Conservation (phyloP, 2,888 invertebrate species). For the Patella pellucida region DNA sequence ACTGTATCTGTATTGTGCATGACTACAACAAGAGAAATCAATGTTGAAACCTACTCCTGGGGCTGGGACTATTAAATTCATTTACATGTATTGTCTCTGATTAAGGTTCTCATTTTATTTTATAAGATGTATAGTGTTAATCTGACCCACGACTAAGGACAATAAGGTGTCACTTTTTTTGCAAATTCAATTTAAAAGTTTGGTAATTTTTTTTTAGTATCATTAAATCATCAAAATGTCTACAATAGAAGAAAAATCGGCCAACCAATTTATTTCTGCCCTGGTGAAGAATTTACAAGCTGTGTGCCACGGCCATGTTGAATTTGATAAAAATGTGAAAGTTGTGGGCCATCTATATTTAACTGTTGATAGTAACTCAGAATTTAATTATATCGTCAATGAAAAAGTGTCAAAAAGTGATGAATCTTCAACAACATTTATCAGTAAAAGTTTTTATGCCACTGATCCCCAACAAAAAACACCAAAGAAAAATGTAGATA, state of each 20-base stretch:
- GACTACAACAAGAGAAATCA: too few species aligned
- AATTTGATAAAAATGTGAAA: slow-evolving; percentile 11
- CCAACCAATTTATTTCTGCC: background rate
- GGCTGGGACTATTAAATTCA: too few species aligned
- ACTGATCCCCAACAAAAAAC: slow-evolving; percentile 11
- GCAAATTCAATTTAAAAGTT: too few species aligned
- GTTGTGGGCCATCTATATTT: background rate
- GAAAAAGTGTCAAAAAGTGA: slow-evolving; percentile 8
- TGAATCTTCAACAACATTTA: slow-evolving; percentile 10
- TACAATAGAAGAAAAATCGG: background rate
- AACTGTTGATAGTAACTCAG: background rate
- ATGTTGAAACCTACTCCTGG: too few species aligned
- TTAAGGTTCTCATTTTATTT: too few species aligned
- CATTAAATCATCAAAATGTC: background rate
- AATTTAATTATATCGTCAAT: slow-evolving; percentile 7
- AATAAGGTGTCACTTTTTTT: too few species aligned
- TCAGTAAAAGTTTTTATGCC: slow-evolving; percentile 9
- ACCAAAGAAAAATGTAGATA: slow-evolving; percentile 10
- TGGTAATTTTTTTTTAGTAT: too few species aligned
- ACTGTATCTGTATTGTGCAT: too few species aligned
- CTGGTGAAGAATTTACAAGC: slow-evolving; percentile 5
- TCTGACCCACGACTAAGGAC: too few species aligned
- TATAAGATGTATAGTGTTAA: too few species aligned
- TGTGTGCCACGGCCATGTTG: background rate
- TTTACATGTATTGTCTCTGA: too few species aligned